phyloP scores from a whole-genome alignment of 1,140 invertebrate genomes.

The Macrosteles quadrilineatus region DNA sequence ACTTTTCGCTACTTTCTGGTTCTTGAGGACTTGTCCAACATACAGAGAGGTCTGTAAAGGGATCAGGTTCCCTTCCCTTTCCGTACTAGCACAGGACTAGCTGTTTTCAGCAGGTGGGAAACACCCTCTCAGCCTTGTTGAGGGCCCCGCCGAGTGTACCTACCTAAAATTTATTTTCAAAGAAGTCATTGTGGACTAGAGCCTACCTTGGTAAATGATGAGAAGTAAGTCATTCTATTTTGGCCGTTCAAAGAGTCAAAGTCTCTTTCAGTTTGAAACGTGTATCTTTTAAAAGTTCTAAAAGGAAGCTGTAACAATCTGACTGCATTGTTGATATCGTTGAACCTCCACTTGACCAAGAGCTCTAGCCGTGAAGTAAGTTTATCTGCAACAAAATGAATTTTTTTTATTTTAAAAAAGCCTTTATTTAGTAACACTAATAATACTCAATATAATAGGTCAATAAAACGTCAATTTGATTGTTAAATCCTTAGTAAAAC shows the following conservation, averaged over 20 bases:
- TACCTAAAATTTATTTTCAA: not conserved
- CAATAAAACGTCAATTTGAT: too few relatives aligned
- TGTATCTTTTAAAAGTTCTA: not conserved
- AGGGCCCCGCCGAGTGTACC: not conserved
- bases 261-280: not conserved
- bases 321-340: not conserved
- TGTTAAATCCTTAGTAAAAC: too few relatives aligned
- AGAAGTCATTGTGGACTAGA: not conserved
- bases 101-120: not conserved
- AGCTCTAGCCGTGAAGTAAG: not conserved
- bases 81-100: not conserved
- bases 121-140: not conserved
- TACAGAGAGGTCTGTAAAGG: too few relatives aligned
- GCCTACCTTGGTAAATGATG: not conserved
- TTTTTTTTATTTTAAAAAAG: too few relatives aligned
- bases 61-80: not conserved
- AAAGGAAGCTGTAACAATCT: not conserved
- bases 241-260: not conserved
- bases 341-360: not conserved
- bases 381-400: too few relatives aligned
- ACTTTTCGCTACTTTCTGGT: too few relatives aligned
- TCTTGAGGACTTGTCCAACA: too few relatives aligned
- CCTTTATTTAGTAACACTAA: too few relatives aligned
- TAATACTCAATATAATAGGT: too few relatives aligned
- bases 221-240: conserved; percentile 9